phyloP scores from a whole-genome alignment of 1,140 invertebrate species.

The Eriocheir sinensis region DNA sequence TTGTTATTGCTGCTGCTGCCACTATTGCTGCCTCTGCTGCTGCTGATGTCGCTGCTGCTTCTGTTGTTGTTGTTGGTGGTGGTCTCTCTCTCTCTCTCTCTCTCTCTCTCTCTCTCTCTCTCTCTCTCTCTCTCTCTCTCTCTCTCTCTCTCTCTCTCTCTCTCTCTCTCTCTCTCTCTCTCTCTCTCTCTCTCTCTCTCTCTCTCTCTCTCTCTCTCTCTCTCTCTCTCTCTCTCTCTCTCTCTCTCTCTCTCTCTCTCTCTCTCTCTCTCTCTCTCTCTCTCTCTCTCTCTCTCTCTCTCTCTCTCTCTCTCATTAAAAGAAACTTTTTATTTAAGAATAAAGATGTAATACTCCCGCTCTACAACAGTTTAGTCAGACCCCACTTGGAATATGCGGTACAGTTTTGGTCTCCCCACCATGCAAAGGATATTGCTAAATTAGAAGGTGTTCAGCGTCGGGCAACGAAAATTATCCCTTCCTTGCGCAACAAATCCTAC shows the following conservation, averaged over 20 bases:
- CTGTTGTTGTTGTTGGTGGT: neutral
- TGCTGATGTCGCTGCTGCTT: too few species aligned
- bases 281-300: neutral
- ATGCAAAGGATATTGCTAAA: too few species aligned
- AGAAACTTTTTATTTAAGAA: too few species aligned
- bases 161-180: neutral
- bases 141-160: constrained; percentile 32
- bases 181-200: constrained; percentile 21
- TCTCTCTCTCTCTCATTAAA: neutral
- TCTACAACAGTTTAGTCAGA: too few species aligned
- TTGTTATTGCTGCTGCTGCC: neutral
- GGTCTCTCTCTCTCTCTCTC: neutral
- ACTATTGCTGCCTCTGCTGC: too few species aligned
- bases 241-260: constrained; percentile 27
- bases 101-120: constrained; percentile 9
- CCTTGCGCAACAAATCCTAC: too few species aligned
- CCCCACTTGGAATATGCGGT: too few species aligned
- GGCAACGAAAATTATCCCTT: too few species aligned
- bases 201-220: constrained; percentile 32
- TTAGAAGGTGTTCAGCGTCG: too few species aligned
- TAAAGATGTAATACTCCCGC: too few species aligned
- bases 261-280: constrained; percentile 27
- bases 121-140: constrained; percentile 37
- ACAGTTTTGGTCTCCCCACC: too few species aligned
- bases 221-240: neutral